Evolutionary conservation across 2,113 vertebrate species (phyloP), one percentile per base, ranked within the genome.

Genomic region (Turdus rufiventris): DNA sequence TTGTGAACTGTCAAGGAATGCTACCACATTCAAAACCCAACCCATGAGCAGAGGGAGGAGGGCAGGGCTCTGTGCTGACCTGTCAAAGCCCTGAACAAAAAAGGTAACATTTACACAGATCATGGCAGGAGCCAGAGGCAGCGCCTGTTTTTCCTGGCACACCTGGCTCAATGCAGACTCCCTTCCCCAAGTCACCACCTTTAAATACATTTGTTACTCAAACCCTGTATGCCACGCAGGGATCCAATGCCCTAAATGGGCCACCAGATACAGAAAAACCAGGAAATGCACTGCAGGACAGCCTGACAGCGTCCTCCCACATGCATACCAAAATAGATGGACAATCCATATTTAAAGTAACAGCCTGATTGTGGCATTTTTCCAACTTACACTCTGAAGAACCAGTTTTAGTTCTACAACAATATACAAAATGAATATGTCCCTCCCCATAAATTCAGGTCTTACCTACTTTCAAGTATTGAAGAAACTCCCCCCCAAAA

Each of bases 161-260:
- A 40, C 8, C 7, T 61, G 43, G 19, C 28, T 54, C 23, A 56
- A 20, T 6, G 4, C 13, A 74, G 29, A 6, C 24, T 72, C 48
- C 43, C 56, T 42, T 60, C 5, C 4, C 28, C 24, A 18, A 1
- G 2, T 34, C 43, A 42, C 8, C 42, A 25, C n/a, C 40, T 68
- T 76, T 6, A 72, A 43, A 67, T 26, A 45, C 25, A 50, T 40
- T 34, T 68, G 9, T 43, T 45, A 56, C 12, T n/a, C 6, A 36
- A 66, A 40, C 18, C 38, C 54, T 29, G 3, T 3, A 8, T 1
- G 4, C 8, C 50, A 43, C 38, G 26, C 2, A 1, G 9, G 25
- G 23, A 80, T 47, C 20, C 33, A 68, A 47, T 7, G 2, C 53
- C 63, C 31, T 48, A 31, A 61, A 53, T 21, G 14, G 36, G 36